A percentile compares a stretch with the other conserved stretches of the same genome.
Conservation (phyloP, 2,113 vertebrate species). For the Cochlearius cochlearius region DNA sequence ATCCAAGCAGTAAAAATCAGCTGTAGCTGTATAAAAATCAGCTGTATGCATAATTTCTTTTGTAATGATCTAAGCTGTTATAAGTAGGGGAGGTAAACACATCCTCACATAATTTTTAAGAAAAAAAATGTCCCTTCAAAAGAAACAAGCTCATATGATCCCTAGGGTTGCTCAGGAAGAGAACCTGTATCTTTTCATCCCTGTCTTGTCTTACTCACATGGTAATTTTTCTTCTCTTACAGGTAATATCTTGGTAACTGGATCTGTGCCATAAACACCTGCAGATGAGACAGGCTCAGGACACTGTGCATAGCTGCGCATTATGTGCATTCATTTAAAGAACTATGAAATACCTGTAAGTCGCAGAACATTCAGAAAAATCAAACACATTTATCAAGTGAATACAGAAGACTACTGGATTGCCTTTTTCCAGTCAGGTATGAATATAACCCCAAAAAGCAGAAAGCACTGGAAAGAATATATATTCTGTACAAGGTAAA, state of each 20-base stretch:
- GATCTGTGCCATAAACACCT: background rate
- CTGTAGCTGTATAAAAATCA: background rate
- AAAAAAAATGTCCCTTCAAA: background rate
- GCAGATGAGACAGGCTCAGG: background rate
- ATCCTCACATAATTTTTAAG: background rate
- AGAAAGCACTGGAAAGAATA: background rate
- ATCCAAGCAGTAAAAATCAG: background rate
- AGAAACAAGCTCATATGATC: background rate
- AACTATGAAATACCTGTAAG: background rate
- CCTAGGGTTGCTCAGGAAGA: background rate
- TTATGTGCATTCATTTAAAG: background rate
- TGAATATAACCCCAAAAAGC: background rate
- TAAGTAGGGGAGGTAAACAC: background rate
- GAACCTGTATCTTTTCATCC: background rate
- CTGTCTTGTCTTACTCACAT: background rate
- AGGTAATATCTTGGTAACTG: background rate
- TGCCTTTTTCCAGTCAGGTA: background rate
- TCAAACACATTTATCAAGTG: background rate
- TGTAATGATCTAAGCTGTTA: background rate
- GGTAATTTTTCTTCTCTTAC: background rate
- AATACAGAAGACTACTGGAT: background rate
- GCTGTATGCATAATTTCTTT: background rate
- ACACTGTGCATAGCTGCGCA: background rate
- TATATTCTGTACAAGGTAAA: background rate
- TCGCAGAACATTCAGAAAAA: background rate